These are phyloP conservation scores for Hypolimnas misippus DNA, from an alignment of 2,888 invertebrate species.

Conservation along the genomic window DNA sequence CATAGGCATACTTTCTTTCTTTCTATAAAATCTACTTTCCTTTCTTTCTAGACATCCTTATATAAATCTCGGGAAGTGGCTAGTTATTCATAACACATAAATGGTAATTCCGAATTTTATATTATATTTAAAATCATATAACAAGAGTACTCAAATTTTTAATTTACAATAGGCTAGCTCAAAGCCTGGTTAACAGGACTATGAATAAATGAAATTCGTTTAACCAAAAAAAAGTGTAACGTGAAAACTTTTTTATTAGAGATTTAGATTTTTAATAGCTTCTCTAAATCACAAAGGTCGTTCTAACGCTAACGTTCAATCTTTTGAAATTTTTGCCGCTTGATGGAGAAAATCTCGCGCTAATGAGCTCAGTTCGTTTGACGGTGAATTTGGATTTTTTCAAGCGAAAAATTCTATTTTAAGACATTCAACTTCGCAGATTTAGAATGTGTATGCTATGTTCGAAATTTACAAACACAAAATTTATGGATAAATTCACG, in stretches of 20 bases:
- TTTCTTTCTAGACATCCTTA: too few species aligned
- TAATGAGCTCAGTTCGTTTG: constrained; percentile 26
- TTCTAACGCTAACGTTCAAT: neutral
- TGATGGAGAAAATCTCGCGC: constrained; percentile 24
- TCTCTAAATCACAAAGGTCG: neutral
- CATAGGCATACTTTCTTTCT: too few species aligned
- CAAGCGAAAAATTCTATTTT: neutral
- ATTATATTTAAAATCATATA: too few species aligned
- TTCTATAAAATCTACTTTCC: too few species aligned
- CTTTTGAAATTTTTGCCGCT: constrained; percentile 3
- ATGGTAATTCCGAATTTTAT: too few species aligned
- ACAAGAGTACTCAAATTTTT: too few species aligned
- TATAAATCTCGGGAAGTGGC: too few species aligned
- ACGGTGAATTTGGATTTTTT: constrained; percentile 5
- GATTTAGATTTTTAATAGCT: neutral
- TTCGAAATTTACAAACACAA: too few species aligned
- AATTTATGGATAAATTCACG: too few species aligned
- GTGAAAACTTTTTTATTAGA: neutral
- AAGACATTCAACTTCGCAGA: neutral
- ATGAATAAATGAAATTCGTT: neutral
- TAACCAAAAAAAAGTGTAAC: neutral
- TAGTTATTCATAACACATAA: too few species aligned
- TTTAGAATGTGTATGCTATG: neutral
- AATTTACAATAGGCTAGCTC: too few species aligned
- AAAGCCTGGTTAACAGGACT: neutral